These are phyloP conservation scores for Urosaurus nigricauda DNA, from an alignment of 2,797 vertebrate genomes.

Conservation along the genomic window DNA sequence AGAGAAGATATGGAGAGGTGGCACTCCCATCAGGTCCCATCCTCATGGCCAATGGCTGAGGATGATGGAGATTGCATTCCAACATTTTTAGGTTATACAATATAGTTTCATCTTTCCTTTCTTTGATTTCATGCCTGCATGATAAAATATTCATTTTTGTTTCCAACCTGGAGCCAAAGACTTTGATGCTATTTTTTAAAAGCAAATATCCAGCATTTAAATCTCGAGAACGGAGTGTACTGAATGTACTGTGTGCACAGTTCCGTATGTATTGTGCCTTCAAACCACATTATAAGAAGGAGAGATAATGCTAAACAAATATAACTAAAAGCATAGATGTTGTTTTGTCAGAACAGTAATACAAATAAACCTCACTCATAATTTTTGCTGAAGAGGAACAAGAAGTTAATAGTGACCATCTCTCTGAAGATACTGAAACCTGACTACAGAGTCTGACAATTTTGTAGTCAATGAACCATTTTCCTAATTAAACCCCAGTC, in stretches of 20 bases:
- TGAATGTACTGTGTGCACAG: too few relatives aligned
- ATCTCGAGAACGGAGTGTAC: too few relatives aligned
- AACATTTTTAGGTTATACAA: too few relatives aligned
- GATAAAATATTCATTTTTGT: too few relatives aligned
- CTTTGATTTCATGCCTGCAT: background rate
- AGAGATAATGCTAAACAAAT: background rate
- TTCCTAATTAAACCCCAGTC: conserved; percentile 65
- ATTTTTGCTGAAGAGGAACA: background rate
- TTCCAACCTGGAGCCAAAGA: too few relatives aligned
- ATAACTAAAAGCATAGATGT: background rate
- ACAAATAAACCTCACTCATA: too few relatives aligned
- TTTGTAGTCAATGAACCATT: conserved; percentile 63
- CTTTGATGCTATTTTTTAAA: background rate
- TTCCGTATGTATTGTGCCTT: background rate
- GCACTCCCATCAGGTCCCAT: too few relatives aligned
- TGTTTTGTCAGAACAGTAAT: background rate
- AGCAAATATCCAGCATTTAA: background rate
- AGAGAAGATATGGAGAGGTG: background rate
- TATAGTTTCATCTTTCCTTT: background rate
- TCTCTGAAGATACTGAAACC: conserved; percentile 27
- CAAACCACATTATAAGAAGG: background rate
- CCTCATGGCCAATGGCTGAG: too few relatives aligned
- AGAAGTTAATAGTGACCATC: background rate
- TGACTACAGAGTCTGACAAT: conserved; percentile 50
- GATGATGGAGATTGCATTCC: too few relatives aligned